A percentile compares a stretch with the other conserved stretches of the same genome.
phyloP scores from a whole-genome alignment of 2,113 vertebrate species.

The Scalopus aquaticus region DNA sequence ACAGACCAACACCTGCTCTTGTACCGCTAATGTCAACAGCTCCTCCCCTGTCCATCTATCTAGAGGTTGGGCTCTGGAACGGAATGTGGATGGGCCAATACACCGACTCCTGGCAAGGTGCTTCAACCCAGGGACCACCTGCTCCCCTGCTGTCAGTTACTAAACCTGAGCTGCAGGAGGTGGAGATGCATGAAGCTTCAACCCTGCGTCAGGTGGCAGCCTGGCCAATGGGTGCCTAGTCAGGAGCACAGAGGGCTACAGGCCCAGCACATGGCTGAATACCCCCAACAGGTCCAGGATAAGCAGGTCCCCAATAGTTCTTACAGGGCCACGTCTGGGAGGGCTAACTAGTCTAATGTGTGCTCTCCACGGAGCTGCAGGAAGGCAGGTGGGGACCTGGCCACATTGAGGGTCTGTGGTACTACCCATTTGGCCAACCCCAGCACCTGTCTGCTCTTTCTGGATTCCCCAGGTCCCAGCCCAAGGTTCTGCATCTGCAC shows the following conservation, averaged over 20 bases:
- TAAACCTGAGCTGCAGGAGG: neutral
- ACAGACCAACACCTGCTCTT: neutral
- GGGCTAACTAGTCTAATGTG: too few species aligned
- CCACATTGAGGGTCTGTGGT: neutral
- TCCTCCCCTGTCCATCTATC: neutral
- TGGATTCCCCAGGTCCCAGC: neutral
- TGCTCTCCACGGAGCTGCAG: neutral
- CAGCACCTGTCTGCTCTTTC: neutral
- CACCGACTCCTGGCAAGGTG: neutral
- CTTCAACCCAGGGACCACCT: neutral
- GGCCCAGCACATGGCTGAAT: neutral
- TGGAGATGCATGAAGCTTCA: neutral
- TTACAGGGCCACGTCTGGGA: neutral
- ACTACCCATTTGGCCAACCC: constrained; percentile 15
- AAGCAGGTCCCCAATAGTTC: neutral
- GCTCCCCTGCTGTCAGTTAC: neutral
- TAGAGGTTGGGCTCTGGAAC: neutral
- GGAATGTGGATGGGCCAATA: neutral
- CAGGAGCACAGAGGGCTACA: neutral
- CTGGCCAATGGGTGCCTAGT: neutral
- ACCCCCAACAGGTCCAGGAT: neutral
- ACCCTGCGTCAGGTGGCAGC: neutral
- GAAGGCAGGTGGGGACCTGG: neutral
- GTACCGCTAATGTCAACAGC: neutral
- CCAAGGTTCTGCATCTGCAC: neutral